Evolutionary conservation across 2,888 invertebrate genomes (phyloP).

Genomic region (Netelia inedita): DNA sequence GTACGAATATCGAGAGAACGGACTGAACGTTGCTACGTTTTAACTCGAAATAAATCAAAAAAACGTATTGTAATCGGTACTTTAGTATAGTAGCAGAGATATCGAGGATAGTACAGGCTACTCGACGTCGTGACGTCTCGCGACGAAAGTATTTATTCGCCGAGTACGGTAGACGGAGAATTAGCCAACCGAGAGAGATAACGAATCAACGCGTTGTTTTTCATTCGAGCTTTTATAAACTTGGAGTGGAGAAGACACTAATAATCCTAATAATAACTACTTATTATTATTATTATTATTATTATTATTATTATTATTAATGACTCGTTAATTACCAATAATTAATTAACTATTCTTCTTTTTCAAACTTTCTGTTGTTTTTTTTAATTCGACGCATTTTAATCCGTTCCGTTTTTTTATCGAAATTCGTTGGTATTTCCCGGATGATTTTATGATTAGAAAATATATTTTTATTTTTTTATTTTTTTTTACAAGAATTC

Average conservation of each 20-base stretch:
- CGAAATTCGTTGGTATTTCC: too few relatives aligned
- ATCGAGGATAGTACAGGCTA: not conserved
- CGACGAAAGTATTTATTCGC: not conserved
- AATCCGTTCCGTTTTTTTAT: too few relatives aligned
- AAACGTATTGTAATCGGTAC: conserved; percentile 39
- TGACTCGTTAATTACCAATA: not conserved
- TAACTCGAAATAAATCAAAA: not conserved
- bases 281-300: too few relatives aligned
- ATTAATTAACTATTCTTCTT: not conserved
- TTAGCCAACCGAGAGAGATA: conserved; percentile 30
- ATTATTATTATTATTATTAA: not conserved
- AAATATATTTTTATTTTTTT: not conserved
- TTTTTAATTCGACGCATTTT: too few relatives aligned
- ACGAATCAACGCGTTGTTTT: conserved; percentile 21
- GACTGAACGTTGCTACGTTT: not conserved
- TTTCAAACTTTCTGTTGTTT: too few relatives aligned
- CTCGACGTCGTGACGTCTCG: not conserved
- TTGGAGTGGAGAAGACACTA: not conserved
- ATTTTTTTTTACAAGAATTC: not conserved
- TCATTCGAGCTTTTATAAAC: conserved; percentile 18
- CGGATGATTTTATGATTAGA: too few relatives aligned
- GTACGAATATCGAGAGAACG: conserved; percentile 55
- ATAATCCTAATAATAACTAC: not conserved
- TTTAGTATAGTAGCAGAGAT: conserved; percentile 20
- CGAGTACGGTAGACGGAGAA: conserved; percentile 8